These are phyloP conservation scores for Alca torda DNA, from an alignment of 2,797 vertebrate genomes.

Conservation along the genomic window DNA sequence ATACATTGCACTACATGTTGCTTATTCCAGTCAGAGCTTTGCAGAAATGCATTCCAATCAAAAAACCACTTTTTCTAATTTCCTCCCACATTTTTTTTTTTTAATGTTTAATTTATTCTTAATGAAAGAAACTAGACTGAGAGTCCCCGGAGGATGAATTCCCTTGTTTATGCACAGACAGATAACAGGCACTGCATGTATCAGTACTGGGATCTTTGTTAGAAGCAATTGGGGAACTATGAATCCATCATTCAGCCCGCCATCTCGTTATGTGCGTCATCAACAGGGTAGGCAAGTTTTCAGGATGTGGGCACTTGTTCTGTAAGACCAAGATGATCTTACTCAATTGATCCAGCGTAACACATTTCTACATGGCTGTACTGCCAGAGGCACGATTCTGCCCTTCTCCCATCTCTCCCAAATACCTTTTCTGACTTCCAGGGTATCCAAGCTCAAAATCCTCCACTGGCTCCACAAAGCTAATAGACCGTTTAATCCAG, in stretches of 20 bases:
- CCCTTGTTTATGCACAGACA: constrained; percentile 30
- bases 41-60: constrained; percentile 45
- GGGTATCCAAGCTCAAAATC: not conserved
- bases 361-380: not conserved
- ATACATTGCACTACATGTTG: constrained; percentile 7
- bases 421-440: not conserved
- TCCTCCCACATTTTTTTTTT: not conserved
- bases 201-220: not conserved
- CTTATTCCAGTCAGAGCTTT: constrained; percentile 51
- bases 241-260: not conserved
- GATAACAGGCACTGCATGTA: not conserved
- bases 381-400: not conserved
- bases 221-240: not conserved
- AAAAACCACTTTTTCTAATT: not conserved
- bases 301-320: not conserved
- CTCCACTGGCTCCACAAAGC: not conserved
- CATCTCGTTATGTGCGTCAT: fast-evolving
- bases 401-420: not conserved
- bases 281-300: not conserved
- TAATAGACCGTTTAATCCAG: not conserved
- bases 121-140: constrained; percentile 28
- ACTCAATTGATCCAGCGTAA: not conserved
- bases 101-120: constrained; percentile 35
- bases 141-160: not conserved
- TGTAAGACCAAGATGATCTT: not conserved